Evolutionary conservation across 1,140 invertebrate genomes (phyloP), one percentile per base, ranked within the genome.

Genomic region (Asbolus verrucosus): DNA sequence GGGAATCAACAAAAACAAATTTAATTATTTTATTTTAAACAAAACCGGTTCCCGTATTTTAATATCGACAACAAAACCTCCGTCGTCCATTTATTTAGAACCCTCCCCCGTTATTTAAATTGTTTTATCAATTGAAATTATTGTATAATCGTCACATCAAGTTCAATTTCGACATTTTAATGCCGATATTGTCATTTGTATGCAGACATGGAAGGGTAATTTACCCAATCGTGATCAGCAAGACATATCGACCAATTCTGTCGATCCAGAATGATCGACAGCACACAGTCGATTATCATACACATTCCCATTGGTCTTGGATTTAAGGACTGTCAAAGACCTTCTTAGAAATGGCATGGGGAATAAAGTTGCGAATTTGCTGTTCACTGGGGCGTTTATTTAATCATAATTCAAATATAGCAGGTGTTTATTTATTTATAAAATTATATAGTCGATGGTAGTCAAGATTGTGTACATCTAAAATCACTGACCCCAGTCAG

Each of bases 381-480:
- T n/a, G n/a, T n/a, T n/a, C n/a, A n/a, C n/a, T n/a, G n/a, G n/a
- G n/a, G n/a, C 24, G 24, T 27, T 27, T 27, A 27, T 27, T 27
- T 27, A 27, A 27, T 27, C 24, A 8, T 27, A 27, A 14, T 54
- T 19, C 43, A 18, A 50, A 50, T 24, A 50, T 50, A 50, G 43
- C 11, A 54, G 41, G 46, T 54, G 46, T 27, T 54, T 54, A 54
- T 54, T 54, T 54, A 21, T 54, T 54, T 54, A 54, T n/a, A 5
- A 54, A 54, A 54, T 54, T 54, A 54, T 27, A 54, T n/a, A 24
- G 21, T 9, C 27, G 46, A 11, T 3, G 33, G 11, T 36, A n/a
- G 11, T 5, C 0, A 2, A 4, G 41, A 18, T 46, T 54, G 46
- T 54, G 21, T 54, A 54, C 27, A 14, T 27, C 27, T n/a, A n/a